Conservation (phyloP, 2,888 invertebrate species). For the Torymus aiolomorphi region DNA sequence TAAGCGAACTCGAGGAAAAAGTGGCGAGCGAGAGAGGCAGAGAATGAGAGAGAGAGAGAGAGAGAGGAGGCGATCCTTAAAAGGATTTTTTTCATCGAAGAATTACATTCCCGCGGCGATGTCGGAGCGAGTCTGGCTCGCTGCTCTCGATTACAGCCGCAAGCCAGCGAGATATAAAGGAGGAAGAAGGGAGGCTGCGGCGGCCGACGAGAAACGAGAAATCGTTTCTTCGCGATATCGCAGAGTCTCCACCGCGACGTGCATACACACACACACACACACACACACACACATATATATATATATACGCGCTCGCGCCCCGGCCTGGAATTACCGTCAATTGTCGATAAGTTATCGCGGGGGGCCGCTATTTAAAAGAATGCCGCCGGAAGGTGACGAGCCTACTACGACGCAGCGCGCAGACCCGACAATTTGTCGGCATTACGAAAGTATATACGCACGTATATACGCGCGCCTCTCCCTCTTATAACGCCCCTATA, state of each 20-base stretch:
- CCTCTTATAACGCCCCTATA: slow-evolving; percentile 1
- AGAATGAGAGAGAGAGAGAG: background rate
- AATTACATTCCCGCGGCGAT: slow-evolving; percentile 54
- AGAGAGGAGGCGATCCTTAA: slow-evolving; percentile 22
- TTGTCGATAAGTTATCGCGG: slow-evolving; percentile 71
- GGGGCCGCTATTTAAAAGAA: slow-evolving; percentile 66
- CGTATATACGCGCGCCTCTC: background rate
- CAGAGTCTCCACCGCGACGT: background rate
- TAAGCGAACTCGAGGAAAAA: background rate
- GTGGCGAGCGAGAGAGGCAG: background rate
- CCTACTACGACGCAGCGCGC: slow-evolving; percentile 44
- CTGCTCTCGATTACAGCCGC: slow-evolving; percentile 55
- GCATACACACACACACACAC: too few species aligned
- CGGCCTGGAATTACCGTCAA: slow-evolving; percentile 66
- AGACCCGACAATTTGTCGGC: slow-evolving; percentile 66
- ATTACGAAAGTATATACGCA: slow-evolving; percentile 56
- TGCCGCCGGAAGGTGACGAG: slow-evolving; percentile 64
- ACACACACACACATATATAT: background rate
- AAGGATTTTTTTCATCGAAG: slow-evolving; percentile 42
- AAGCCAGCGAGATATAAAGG: slow-evolving; percentile 31
- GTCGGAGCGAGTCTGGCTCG: slow-evolving; percentile 43
- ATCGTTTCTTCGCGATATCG: slow-evolving; percentile 45
- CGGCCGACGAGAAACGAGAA: slow-evolving; percentile 39
- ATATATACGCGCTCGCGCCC: background rate
- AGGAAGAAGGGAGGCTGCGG: slow-evolving; percentile 15